These are phyloP conservation scores for Halcyon senegalensis DNA, from an alignment of 2,113 vertebrate genomes.

Conservation along the genomic window DNA sequence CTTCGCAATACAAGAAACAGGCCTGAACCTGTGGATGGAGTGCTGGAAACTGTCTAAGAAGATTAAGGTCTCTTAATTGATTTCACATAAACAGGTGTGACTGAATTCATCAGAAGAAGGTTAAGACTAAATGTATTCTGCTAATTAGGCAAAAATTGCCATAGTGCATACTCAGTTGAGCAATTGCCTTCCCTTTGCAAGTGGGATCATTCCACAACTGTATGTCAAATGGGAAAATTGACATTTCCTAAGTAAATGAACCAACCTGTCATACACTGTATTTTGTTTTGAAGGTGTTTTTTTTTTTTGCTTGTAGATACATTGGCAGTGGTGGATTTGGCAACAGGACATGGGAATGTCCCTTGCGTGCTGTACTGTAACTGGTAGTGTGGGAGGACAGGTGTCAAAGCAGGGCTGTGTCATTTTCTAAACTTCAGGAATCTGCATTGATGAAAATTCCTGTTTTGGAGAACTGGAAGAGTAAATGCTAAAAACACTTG, in stretches of 20 bases:
- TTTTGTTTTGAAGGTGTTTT: neutral
- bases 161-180: conserved; percentile 50
- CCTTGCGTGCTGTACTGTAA: neutral
- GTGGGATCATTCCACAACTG: neutral
- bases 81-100: conserved; percentile 75
- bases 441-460: neutral
- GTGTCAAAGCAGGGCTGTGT: conserved; percentile 4
- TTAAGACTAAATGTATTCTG: conserved; percentile 56
- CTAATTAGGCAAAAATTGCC: conserved; percentile 67
- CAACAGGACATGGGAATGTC: conserved; percentile 21
- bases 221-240: conserved; percentile 17
- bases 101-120: conserved; percentile 68
- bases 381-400: conserved; percentile 36
- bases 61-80: conserved; percentile 75
- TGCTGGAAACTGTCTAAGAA: conserved; percentile 66
- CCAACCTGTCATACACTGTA: neutral
- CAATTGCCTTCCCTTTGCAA: conserved; percentile 31
- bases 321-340: conserved; percentile 11
- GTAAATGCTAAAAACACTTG: neutral
- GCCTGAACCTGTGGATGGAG: conserved; percentile 62
- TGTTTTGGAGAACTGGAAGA: neutral
- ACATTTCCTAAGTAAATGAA: conserved; percentile 43
- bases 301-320: neutral
- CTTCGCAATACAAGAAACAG: conserved; percentile 58
- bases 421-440: conserved; percentile 18